Evolutionary conservation across 2,113 vertebrate species (phyloP).

Genomic region (Platycercus adscitus): DNA sequence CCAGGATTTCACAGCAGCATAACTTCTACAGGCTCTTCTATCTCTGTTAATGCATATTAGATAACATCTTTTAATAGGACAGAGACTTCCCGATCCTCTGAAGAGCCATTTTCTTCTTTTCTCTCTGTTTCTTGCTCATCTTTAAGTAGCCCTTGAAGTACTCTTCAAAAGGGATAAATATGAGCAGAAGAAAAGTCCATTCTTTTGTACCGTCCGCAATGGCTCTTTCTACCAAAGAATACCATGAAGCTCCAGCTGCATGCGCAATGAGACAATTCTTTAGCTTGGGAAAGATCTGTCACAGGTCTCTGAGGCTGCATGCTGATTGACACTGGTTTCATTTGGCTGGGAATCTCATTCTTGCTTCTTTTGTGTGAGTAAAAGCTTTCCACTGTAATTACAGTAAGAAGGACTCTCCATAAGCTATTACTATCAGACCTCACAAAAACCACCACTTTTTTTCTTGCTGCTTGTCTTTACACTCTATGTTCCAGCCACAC

Average conservation of each 20-base stretch:
- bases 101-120: not conserved
- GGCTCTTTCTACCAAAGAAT: not conserved
- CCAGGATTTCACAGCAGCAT: not conserved
- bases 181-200: not conserved
- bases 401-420: not conserved
- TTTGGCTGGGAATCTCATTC: not conserved
- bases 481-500: not conserved
- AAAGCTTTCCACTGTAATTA: not conserved
- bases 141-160: accelerated
- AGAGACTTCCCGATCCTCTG: not conserved
- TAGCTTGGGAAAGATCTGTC: not conserved
- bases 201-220: not conserved
- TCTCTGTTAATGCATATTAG: not conserved
- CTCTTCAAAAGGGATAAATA: not conserved
- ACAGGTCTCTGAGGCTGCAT: not conserved
- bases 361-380: not conserved
- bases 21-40: not conserved
- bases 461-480: not conserved
- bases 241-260: not conserved
- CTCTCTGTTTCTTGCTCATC: not conserved
- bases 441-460: accelerated
- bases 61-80: not conserved
- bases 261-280: not conserved
- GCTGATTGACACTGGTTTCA: not conserved
- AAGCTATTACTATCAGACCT: not conserved